Base-by-base conservation (phyloP, 2,888 invertebrate genomes). In the Cheilosia vulpina region DNA sequence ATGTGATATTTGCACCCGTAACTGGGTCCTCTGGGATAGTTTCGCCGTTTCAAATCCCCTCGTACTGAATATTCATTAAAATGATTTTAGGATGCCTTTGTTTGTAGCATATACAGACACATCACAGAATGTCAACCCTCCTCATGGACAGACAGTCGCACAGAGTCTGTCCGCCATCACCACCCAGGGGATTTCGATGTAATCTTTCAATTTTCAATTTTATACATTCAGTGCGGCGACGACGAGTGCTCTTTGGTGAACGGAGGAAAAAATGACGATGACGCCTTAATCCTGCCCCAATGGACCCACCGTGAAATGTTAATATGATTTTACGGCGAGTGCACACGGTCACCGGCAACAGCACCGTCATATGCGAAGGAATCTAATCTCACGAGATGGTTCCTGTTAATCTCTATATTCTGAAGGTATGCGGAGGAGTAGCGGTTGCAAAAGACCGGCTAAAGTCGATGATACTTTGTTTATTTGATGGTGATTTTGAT, bases 201-300 rank as follows among this genome's bases (percentile, higher is more conserved):
- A 84, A 84, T 84, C 84, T 84, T 75, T 84, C 79, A 84, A 84
- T 84, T 84, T 84, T 84, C 79, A 75, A 79, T 84, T 84, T 79
- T 69, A 38, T 38, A 62, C 75, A 78, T n/a, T 75, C 62, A 62
- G 72, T 43, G 52, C 27, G 27, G 7, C 27, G 27, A 27, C 31
- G 31, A 31, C 9, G 7, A 31, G 27, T 13, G 43, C 27, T 9
- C 38, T 38, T 17, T 9, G 3, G 9, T 9, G 19, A 17, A 47
- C 17, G 17, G 47, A 47, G 2, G 9, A 9, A 47, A 7, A 47
- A 17, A 4, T 17, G 2, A 45, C 45, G 45, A 2, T 9, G 24
- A 41, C 41, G 52, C 38, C 66, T 41, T 52, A 11, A 21, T 6
- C 38, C 47, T 38, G 47, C 47, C 75, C 24, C 68, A 17, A 17